These are phyloP conservation scores for Phalacrocorax brasilianus DNA, from an alignment of 2,113 vertebrate genomes.

Conservation along the genomic window DNA sequence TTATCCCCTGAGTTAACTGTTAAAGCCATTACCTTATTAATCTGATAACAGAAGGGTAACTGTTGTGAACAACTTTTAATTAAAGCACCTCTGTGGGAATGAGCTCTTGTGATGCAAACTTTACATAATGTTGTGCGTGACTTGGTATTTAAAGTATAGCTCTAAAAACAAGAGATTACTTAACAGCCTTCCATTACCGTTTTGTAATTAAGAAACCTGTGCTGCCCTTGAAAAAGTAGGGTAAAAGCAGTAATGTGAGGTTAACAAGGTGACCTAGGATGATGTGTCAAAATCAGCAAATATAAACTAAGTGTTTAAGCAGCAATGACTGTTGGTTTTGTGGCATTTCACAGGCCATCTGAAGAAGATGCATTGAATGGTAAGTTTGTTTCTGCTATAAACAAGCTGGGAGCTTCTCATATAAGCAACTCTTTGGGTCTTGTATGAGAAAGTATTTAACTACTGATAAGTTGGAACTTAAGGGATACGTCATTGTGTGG, in stretches of 20 bases:
- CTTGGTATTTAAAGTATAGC: slow-evolving; percentile 18
- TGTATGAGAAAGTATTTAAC: not conserved
- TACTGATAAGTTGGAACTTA: not conserved
- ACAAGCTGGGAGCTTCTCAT: not conserved
- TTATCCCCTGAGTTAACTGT: slow-evolving; percentile 36
- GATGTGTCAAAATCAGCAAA: not conserved
- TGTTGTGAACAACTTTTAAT: slow-evolving; percentile 54
- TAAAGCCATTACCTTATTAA: slow-evolving; percentile 31
- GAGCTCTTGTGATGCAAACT: slow-evolving; percentile 34
- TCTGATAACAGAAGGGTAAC: slow-evolving; percentile 47
- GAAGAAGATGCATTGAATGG: slow-evolving; percentile 81
- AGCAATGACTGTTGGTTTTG: slow-evolving; percentile 22
- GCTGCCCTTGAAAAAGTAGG: slow-evolving; percentile 26
- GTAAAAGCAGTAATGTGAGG: not conserved
- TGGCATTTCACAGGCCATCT: slow-evolving; percentile 67
- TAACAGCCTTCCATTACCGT: not conserved
- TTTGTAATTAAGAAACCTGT: slow-evolving; percentile 23
- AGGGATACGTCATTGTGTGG: too few species aligned
- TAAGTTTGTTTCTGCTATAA: slow-evolving; percentile 51
- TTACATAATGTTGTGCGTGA: slow-evolving; percentile 22
- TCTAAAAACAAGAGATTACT: slow-evolving; percentile 2
- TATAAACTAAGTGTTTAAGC: not conserved
- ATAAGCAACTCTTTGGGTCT: not conserved
- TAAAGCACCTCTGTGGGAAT: slow-evolving; percentile 49
- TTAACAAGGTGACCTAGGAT: slow-evolving; percentile 30